Conservation (phyloP, 2,797 vertebrate species). For the Ibycter americanus region DNA sequence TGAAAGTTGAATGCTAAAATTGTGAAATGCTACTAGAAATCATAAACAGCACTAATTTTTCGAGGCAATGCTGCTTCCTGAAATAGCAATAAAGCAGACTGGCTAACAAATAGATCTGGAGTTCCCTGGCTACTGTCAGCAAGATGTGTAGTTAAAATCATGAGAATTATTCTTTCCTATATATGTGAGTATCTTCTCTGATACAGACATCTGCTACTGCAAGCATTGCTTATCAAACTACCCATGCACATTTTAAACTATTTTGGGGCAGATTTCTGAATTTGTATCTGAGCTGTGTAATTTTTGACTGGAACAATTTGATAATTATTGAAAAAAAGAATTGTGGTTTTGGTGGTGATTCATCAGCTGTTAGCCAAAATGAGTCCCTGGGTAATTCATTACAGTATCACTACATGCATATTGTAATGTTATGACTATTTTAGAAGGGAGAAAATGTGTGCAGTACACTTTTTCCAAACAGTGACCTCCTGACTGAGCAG, state of each 20-base stretch:
- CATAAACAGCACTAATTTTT: neutral
- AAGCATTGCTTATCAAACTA: neutral
- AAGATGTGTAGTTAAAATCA: neutral
- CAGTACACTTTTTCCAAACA: neutral
- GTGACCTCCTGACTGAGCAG: neutral
- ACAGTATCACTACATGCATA: neutral
- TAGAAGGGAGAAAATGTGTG: neutral
- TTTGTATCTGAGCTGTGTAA: neutral
- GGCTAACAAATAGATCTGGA: neutral
- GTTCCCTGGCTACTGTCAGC: neutral
- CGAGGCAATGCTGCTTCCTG: neutral
- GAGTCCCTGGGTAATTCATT: neutral
- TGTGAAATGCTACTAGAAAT: neutral
- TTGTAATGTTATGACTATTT: neutral
- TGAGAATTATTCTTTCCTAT: neutral
- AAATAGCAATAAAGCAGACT: neutral
- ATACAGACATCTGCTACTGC: neutral
- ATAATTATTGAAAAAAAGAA: neutral
- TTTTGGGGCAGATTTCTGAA: neutral
- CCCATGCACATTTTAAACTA: neutral
- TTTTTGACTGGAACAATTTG: neutral
- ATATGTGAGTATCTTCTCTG: neutral
- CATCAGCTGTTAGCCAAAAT: neutral
- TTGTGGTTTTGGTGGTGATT: neutral
- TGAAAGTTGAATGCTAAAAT: neutral